phyloP scores from a whole-genome alignment of 1,140 invertebrate genomes.

The Agrypnia vestita region DNA sequence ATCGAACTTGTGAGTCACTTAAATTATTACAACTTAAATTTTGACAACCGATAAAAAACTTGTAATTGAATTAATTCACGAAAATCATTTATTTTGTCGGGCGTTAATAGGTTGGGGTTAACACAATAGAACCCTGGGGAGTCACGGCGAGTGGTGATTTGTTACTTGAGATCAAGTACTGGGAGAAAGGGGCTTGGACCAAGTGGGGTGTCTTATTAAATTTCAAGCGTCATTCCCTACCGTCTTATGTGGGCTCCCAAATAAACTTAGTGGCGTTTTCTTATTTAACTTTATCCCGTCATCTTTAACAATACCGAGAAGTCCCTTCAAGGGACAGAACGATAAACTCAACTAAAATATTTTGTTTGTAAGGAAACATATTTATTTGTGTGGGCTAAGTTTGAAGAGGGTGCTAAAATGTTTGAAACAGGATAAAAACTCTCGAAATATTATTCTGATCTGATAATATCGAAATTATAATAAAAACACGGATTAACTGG shows the following conservation, averaged over 20 bases:
- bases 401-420: not conserved
- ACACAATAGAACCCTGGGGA: not conserved
- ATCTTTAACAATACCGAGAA: not conserved
- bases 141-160: conserved; percentile 45
- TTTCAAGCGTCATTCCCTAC: conserved; percentile 17
- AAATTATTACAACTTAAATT: too few species aligned
- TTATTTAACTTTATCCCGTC: not conserved
- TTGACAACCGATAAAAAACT: too few species aligned
- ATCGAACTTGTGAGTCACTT: too few species aligned
- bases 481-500: too few species aligned
- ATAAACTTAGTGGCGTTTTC: conserved; percentile 10
- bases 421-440: not conserved
- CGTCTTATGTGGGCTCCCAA: not conserved
- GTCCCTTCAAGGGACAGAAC: not conserved
- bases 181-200: conserved; percentile 29
- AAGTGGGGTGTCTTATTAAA: conserved; percentile 37
- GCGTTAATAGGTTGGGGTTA: not conserved
- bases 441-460: not conserved
- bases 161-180: conserved; percentile 24
- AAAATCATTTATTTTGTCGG: too few species aligned
- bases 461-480: too few species aligned
- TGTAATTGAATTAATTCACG: too few species aligned
- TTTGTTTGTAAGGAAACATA: not conserved
- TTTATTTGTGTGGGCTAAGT: conserved; percentile 6
- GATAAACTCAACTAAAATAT: not conserved